These are phyloP conservation scores for Laodelphax striatellus DNA, from an alignment of 1,140 invertebrate genomes.

Conservation along the genomic window DNA sequence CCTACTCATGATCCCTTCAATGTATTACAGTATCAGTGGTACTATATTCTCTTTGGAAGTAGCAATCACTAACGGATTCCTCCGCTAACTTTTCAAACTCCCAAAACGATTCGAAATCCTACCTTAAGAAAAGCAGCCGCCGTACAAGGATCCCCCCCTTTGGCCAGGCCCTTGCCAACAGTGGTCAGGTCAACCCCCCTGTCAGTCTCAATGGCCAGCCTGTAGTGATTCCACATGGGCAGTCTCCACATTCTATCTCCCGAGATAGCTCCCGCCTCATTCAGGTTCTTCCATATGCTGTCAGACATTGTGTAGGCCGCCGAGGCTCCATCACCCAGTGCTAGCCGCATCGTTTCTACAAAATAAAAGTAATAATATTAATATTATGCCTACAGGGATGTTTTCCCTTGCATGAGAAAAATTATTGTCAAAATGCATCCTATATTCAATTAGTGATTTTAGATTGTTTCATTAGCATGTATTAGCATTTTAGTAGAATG, in stretches of 20 bases:
- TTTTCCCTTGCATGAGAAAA: too few species aligned
- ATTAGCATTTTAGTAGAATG: too few species aligned
- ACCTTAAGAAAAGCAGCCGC: slow-evolving; percentile 73
- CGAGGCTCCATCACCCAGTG: slow-evolving; percentile 59
- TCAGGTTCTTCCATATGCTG: slow-evolving; percentile 46
- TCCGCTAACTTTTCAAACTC: too few species aligned
- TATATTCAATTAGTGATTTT: too few species aligned
- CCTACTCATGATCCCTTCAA: too few species aligned
- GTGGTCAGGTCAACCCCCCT: slow-evolving; percentile 70
- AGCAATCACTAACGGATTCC: too few species aligned
- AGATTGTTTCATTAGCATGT: too few species aligned
- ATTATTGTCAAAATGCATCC: too few species aligned
- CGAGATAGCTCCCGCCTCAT: slow-evolving; percentile 50
- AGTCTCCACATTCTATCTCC: slow-evolving; percentile 84
- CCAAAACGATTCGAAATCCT: too few species aligned
- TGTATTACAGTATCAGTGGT: too few species aligned
- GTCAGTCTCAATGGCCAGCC: slow-evolving; percentile 50
- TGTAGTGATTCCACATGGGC: slow-evolving; percentile 73
- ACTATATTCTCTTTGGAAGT: too few species aligned
- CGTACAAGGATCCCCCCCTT: slow-evolving; percentile 67
- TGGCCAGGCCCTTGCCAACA: slow-evolving; percentile 40
- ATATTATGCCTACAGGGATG: too few species aligned
- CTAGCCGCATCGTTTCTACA: slow-evolving; percentile 41
- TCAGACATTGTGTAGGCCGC: slow-evolving; percentile 64
- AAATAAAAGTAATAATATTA: neutral